Conservation (phyloP, 2,888 invertebrate species). For the Eristalis intricaria region DNA sequence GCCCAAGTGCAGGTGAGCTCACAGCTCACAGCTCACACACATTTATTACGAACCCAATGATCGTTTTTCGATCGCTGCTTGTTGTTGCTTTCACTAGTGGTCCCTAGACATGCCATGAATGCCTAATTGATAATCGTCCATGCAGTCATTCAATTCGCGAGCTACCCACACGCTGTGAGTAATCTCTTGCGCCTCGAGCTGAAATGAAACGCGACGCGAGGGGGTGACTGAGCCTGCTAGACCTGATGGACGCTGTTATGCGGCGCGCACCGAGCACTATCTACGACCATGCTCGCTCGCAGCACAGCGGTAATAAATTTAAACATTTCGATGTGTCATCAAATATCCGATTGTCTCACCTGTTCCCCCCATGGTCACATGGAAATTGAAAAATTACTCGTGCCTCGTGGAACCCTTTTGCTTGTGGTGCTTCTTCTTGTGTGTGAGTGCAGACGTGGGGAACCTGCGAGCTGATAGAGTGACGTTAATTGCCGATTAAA, state of each 20-base stretch:
- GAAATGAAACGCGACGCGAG: slow-evolving; percentile 49
- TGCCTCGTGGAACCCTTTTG: slow-evolving; percentile 38
- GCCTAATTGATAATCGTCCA: slow-evolving; percentile 68
- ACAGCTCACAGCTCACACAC: too few species aligned
- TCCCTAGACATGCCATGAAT: slow-evolving; percentile 65
- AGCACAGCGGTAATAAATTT: slow-evolving; percentile 54
- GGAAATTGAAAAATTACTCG: slow-evolving; percentile 50
- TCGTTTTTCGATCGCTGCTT: slow-evolving; percentile 41
- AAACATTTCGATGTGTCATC: slow-evolving; percentile 66
- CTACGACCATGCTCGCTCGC: background rate
- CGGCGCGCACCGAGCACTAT: slow-evolving; percentile 4
- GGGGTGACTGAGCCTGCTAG: slow-evolving; percentile 28
- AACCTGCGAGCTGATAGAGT: slow-evolving; percentile 33
- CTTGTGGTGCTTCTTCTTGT: background rate
- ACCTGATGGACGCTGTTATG: background rate
- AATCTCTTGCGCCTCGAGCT: slow-evolving; percentile 31
- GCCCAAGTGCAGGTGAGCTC: slow-evolving; percentile 8
- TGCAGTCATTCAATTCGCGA: slow-evolving; percentile 42
- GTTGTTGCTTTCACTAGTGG: slow-evolving; percentile 61
- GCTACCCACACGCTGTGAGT: slow-evolving; percentile 63
- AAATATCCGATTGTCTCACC: slow-evolving; percentile 60
- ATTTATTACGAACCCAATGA: slow-evolving; percentile 62
- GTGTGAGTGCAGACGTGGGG: slow-evolving; percentile 4
- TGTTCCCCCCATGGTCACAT: slow-evolving; percentile 48
- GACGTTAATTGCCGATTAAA: slow-evolving; percentile 49